Base-by-base conservation (phyloP, 1,140 invertebrate species). In the Meloidogyne hapla region DNA sequence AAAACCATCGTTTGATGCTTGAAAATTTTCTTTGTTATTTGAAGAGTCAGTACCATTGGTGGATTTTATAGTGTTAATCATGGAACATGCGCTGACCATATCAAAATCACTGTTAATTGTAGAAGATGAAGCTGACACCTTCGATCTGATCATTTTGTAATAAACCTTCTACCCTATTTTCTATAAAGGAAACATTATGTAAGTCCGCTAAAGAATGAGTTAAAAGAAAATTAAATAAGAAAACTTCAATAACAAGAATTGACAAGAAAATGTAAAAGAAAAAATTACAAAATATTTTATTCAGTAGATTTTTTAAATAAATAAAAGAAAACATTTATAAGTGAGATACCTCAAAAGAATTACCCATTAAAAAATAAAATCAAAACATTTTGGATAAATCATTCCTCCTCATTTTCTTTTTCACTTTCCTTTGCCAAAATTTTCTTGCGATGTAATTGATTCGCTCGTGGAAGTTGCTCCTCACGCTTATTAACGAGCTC, bases 61-160 rank as follows among this genome's bases (percentile, higher is more conserved):
- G 0, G 0, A n/a, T 56, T 18, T 21, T 6, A 56, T n/a, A 56
- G 12, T 56, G 18, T 56, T 56, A 56, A 56, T 56, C 48, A 56
- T 18, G 3, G n/a, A 21, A n/a, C 6, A 5, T 0, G 48, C 48
- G 12, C 12, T 56, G n/a, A 56, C 12, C 4, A 48, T 18, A n/a
- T 56, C 48, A n/a, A 56, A 56, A 56, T n/a, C 48, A 56, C 18
- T 56, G 48, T 56, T n/a, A 56, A 56, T 56, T 56, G 48, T n/a
- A 8, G 48, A 48, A 18, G 15, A 48, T 13, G 15, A 48, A 56
- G 4, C 3, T 13, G n/a, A 13, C 12, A 15, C 4, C 3, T 48
- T 48, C 15, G 13, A 48, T 18, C 4, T 18, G 15, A 48, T 48
- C 13, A 48, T 33, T 33, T 33, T 33, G 33, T 33, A 33, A 6